phyloP scores from a whole-genome alignment of 1,140 invertebrate species.

The Zaprionus camerounensis region DNA sequence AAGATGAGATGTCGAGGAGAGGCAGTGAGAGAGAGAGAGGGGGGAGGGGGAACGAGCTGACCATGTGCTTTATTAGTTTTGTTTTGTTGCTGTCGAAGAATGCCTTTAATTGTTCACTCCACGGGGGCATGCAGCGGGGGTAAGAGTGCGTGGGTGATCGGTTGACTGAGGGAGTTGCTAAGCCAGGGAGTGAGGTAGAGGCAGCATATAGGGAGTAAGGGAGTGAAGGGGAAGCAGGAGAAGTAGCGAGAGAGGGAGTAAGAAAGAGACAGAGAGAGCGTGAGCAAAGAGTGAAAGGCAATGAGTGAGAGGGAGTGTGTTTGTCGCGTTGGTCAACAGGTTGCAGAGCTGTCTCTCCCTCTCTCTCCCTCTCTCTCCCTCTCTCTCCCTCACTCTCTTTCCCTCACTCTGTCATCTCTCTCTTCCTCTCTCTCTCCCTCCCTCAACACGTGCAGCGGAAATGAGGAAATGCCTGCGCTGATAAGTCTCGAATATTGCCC shows the following conservation, averaged over 20 bases:
- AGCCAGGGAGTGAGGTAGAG: neutral
- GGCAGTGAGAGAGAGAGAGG: neutral
- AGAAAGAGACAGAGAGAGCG: neutral
- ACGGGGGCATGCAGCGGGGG: neutral
- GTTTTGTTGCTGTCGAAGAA: slow-evolving; percentile 60
- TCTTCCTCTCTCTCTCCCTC: slow-evolving; percentile 10
- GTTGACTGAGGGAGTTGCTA: neutral
- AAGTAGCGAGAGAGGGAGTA: neutral
- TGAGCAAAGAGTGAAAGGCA: neutral
- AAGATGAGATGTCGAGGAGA: slow-evolving; percentile 19
- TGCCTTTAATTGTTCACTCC: slow-evolving; percentile 65
- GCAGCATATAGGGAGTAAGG: neutral
- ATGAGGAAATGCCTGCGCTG: slow-evolving; percentile 27
- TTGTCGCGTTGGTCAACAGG: neutral
- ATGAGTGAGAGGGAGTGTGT: neutral
- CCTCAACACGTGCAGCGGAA: slow-evolving; percentile 70
- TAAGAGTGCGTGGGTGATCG: neutral
- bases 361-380: neutral
- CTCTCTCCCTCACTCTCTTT: neutral
- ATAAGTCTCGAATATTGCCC: neutral
- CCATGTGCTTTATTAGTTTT: slow-evolving; percentile 56
- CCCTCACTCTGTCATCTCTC: neutral
- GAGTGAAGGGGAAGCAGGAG: too few species aligned
- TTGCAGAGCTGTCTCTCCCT: neutral
- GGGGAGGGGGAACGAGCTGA: neutral